Percentiles rank a stretch among this genome's conserved stretches.
phyloP scores from a whole-genome alignment of 2,888 invertebrate genomes.

The Aporophyla lueneburgensis region DNA sequence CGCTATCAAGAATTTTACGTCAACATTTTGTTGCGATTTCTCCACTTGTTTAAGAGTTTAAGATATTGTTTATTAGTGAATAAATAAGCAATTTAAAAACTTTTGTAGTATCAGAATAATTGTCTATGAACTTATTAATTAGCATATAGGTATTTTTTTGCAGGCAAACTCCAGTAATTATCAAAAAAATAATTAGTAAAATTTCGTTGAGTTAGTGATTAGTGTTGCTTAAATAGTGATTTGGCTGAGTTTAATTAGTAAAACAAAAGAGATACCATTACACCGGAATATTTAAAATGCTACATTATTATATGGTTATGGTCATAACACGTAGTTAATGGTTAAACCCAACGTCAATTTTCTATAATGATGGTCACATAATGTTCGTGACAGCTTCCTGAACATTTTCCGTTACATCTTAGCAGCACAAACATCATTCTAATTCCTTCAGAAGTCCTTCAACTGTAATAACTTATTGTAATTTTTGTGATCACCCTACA shows the following conservation, averaged over 20 bases:
- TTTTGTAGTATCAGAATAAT: background rate
- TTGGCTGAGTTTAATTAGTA: background rate
- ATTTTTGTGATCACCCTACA: background rate
- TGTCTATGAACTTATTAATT: background rate
- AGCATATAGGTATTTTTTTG: background rate
- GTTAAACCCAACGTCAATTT: slow-evolving; percentile 43
- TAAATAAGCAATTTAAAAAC: background rate
- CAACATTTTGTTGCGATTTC: background rate
- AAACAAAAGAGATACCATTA: slow-evolving; percentile 8
- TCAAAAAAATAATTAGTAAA: background rate
- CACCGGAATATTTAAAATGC: background rate
- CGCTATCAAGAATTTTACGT: background rate
- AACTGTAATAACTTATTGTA: slow-evolving; percentile 10
- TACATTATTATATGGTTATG: slow-evolving; percentile 10
- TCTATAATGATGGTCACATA: slow-evolving; percentile 37
- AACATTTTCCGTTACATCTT: slow-evolving; percentile 45
- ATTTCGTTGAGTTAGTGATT: no score
- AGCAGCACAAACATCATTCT: slow-evolving; percentile 36
- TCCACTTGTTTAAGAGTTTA: background rate
- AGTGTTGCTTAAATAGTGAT: no score
- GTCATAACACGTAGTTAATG: slow-evolving; percentile 9
- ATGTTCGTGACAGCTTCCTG: slow-evolving; percentile 29
- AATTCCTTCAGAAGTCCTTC: slow-evolving; percentile 8
- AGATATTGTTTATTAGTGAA: background rate
- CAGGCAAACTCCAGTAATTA: background rate